Evolutionary conservation across 2,797 vertebrate species (phyloP).

Genomic region (Iguana delicatissima): DNA sequence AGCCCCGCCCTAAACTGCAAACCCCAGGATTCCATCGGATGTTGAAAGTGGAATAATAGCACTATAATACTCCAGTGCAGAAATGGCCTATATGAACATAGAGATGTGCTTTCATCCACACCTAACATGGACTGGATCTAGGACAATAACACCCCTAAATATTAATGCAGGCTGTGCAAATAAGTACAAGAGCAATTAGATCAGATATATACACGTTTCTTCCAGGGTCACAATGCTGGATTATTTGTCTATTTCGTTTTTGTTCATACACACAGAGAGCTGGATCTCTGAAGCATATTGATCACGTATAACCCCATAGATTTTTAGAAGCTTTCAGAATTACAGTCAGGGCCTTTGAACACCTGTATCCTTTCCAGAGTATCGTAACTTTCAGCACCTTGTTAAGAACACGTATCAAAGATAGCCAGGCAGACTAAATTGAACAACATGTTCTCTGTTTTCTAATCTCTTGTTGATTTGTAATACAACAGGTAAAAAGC

Average conservation of each 20-base stretch:
- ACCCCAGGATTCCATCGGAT: too few species aligned
- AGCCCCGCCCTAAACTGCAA: too few species aligned
- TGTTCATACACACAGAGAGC: background rate
- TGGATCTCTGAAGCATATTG: background rate
- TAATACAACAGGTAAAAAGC: constrained; percentile 41
- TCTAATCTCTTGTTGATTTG: constrained; percentile 50
- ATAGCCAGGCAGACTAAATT: constrained; percentile 40
- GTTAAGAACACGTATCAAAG: constrained; percentile 24
- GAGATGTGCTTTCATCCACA: background rate
- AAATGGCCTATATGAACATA: background rate
- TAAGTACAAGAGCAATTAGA: background rate
- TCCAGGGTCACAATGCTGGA: background rate
- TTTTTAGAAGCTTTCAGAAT: background rate
- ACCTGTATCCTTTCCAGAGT: constrained; percentile 36
- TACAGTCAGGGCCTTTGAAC: constrained; percentile 26
- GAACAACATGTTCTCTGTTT: constrained; percentile 43
- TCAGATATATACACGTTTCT: background rate
- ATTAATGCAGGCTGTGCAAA: background rate
- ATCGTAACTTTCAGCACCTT: constrained; percentile 39
- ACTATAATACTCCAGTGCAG: too few species aligned
- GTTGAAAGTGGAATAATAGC: too few species aligned
- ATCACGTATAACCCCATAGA: background rate
- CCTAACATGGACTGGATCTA: background rate
- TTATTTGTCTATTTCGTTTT: background rate
- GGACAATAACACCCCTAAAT: background rate